A percentile compares a stretch with the other conserved stretches of the same genome.
These are phyloP conservation scores for Pelmatolapia mariae DNA, from an alignment of 2,113 vertebrate species.

Conservation along the genomic window DNA sequence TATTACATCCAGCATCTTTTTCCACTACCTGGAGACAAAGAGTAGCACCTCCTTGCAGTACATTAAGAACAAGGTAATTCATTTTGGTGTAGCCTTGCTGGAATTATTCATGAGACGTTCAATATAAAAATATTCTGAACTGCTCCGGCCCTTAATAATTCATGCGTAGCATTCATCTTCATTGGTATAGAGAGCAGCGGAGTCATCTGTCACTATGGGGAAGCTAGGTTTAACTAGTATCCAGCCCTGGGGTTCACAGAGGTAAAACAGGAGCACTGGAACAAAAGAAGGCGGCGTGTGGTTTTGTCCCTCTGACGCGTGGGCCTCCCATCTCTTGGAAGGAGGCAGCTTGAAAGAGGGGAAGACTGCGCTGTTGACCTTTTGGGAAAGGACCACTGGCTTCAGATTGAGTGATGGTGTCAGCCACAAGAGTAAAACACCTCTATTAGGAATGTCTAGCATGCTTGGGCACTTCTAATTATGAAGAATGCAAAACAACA, in stretches of 20 bases:
- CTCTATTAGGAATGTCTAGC: constrained; percentile 63
- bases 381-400: constrained; percentile 59
- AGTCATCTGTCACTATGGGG: constrained; percentile 54
- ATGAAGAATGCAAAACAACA: constrained; percentile 72
- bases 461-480: constrained; percentile 65
- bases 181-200: constrained; percentile 39
- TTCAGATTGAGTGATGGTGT: constrained; percentile 66
- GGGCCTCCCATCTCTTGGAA: constrained; percentile 27
- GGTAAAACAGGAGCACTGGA: constrained; percentile 32
- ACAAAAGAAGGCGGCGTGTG: constrained; percentile 42
- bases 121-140: constrained; percentile 63
- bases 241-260: constrained; percentile 1
- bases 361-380: constrained; percentile 54
- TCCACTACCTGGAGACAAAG: constrained; percentile 28
- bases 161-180: constrained; percentile 52
- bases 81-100: constrained; percentile 46
- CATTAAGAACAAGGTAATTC: constrained; percentile 48
- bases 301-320: constrained; percentile 35
- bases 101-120: constrained; percentile 70
- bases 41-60: neutral
- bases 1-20: constrained; percentile 19
- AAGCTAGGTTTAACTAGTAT: constrained; percentile 14
- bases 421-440: constrained; percentile 65
- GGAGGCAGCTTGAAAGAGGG: neutral
- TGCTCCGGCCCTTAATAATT: constrained; percentile 60